phyloP scores from a whole-genome alignment of 2,888 invertebrate genomes.

The Drosophila kanekoi region DNA sequence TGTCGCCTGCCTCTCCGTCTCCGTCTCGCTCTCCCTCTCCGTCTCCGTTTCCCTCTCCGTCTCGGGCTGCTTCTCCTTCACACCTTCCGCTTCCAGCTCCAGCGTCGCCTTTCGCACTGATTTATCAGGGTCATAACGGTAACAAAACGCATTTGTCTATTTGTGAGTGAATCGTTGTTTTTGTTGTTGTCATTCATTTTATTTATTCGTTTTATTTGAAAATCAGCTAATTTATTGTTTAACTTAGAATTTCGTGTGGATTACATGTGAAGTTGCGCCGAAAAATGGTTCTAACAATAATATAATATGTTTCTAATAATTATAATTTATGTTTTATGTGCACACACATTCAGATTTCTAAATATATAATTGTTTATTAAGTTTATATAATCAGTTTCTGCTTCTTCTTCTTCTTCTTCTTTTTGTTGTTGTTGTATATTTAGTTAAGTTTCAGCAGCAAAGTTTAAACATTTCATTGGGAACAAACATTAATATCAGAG shows the following conservation, averaged over 20 bases:
- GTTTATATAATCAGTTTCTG: constrained; percentile 14
- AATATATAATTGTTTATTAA: constrained; percentile 30
- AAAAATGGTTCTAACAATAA: constrained; percentile 55
- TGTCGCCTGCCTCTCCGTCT: constrained; percentile 5
- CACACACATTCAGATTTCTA: constrained; percentile 69
- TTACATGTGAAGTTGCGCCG: constrained; percentile 53
- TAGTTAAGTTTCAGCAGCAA: constrained; percentile 42
- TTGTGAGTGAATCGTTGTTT: constrained; percentile 37
- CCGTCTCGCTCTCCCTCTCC: not conserved
- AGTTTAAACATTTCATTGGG: constrained; percentile 40
- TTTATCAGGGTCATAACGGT: constrained; percentile 57
- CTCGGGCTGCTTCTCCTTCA: too few species aligned
- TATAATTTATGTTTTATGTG: constrained; percentile 46
- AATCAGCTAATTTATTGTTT: constrained; percentile 68
- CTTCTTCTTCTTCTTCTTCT: constrained; percentile 2
- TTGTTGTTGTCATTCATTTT: constrained; percentile 16
- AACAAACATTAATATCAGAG: constrained; percentile 55
- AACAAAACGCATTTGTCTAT: constrained; percentile 53
- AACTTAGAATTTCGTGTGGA: constrained; percentile 60
- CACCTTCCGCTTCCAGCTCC: not conserved
- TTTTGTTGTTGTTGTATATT: constrained; percentile 46
- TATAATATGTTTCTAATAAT: constrained; percentile 51
- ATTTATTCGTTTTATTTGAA: constrained; percentile 45
- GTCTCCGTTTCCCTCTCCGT: too few species aligned
- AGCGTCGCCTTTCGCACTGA: constrained; percentile 30